Evolutionary conservation across 2,888 invertebrate species (phyloP), one percentile per base, ranked within the genome.

Genomic region (Copidosoma aretas): DNA sequence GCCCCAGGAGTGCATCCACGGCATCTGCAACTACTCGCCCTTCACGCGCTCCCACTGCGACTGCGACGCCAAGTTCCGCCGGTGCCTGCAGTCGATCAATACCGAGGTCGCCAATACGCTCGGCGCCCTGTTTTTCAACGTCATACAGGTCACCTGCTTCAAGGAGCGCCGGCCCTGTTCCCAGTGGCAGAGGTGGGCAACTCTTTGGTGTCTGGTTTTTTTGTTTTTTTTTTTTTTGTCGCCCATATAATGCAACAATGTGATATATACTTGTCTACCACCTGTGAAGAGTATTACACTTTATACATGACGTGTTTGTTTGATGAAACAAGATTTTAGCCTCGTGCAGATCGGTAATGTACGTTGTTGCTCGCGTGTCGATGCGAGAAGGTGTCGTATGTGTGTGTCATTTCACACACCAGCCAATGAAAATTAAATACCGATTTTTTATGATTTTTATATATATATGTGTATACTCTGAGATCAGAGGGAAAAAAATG

Each of bases 81-180:
- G 88, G 64, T 93, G 93, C 78, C 84, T 93, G 59, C 89, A 89
- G 78, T 86, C 86, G 65, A 85, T 90, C 8, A 89, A 89, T 74
- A 88, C 90, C 25, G 88, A 90, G 77, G 89, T 90, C n/a, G 91
- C 91, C 19, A 89, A 90, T 75, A 89, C 89, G 0, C 84, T 91
- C 66, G 91, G 91, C n/a, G 89, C 90, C 22, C 87, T 92, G 41
- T 92, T 90, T 83, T 92, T 92, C 85, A 91, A 92, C 78, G 87
- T 92, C 49, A 88, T 91, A 15, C 90, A 91, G 77, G 89, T 91
- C 25, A 90, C 89, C 67, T 92, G 92, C 77, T 91, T 92, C 83
- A 88, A 88, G 76, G 89, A 89, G 77, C 84, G 88, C 68, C 87
- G 88, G 66, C 89, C 89, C 3, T 90, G 90, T 78, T 88, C 89